A percentile compares a stretch with the other conserved stretches of the same genome.
Conservation (phyloP, 2,888 invertebrate species). For the Barypeithes pellucidus region DNA sequence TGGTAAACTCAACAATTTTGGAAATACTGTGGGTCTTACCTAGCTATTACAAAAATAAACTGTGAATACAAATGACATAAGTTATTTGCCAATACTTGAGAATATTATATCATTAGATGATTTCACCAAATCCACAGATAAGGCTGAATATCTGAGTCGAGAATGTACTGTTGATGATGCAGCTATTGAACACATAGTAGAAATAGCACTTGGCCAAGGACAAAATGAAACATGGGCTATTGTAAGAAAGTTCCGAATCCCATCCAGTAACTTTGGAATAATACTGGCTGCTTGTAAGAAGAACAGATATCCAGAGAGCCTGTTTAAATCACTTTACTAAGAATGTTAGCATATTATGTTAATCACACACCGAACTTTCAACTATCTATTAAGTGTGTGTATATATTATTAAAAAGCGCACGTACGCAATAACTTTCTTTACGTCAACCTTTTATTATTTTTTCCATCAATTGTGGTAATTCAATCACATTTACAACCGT, state of each 20-base stretch:
- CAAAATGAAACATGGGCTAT: conserved; percentile 4
- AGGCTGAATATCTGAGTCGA: not conserved
- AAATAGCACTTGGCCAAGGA: conserved; percentile 8
- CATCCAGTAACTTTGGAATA: too few relatives aligned
- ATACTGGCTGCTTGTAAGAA: too few relatives aligned
- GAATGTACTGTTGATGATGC: conserved; percentile 15
- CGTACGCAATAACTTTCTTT: too few relatives aligned
- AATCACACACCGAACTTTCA: too few relatives aligned
- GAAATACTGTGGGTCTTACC: conserved; percentile 6
- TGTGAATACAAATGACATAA: not conserved
- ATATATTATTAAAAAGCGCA: too few relatives aligned
- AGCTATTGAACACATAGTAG: conserved; percentile 2
- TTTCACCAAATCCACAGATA: not conserved
- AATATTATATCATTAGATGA: conserved; percentile 1
- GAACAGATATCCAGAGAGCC: conserved; percentile 11
- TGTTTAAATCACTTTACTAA: conserved; percentile 18
- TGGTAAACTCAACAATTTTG: not conserved
- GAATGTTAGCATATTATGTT: not conserved
- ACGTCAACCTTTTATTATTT: too few relatives aligned
- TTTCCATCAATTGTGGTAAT: too few relatives aligned
- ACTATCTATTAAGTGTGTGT: too few relatives aligned
- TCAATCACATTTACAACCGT: too few relatives aligned
- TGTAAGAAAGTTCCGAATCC: not conserved
- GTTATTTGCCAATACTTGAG: conserved; percentile 12
- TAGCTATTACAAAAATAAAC: conserved; percentile 12